Base-by-base conservation (phyloP, 2,113 vertebrate genomes). In the Gorsachius goisagi region DNA sequence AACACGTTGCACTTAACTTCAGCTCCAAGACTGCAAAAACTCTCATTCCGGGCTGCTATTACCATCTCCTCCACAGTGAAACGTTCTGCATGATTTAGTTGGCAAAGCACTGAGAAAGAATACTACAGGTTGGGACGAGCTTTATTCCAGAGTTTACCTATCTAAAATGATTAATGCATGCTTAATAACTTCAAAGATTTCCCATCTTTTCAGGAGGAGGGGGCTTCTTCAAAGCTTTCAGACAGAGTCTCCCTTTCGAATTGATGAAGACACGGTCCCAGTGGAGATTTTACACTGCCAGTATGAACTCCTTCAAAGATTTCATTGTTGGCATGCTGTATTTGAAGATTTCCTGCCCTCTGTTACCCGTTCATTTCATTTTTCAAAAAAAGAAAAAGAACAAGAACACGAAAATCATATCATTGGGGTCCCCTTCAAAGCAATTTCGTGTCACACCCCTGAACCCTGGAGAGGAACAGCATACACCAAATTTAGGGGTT, bases 121-220 rank as follows among this genome's bases (percentile, higher is more conserved):
- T 63, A 37, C 37, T 76, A 35, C 69, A 91, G 87, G 76, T 96
- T 89, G 62, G 15, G 53, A 84, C 4, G 18, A 63, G 56, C 41
- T 96, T 91, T 85, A 93, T 90, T 94, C 73, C 64, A 92, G 75
- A 97, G 93, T 95, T 91, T 97, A 96, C 95, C 96, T 97, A 94
- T 96, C 91, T 92, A 87, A 94, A 95, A 95, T 95, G 81, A 96
- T 97, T 97, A 96, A 95, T 95, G 78, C 75, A 95, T 95, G 92
- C 89, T 94, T 97, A 94, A 94, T 93, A 94, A 95, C 95, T 96
- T 97, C 97, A 97, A 98, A 98, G 95, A 81, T 94, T 95, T 94
- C 89, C 62, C 73, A 37, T 93, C 68, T 95, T 95, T 95, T 85
- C 62, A 86, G 95, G 89, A 96, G 92, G 91, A 94, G 85, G 88